phyloP scores from a whole-genome alignment of 2,113 vertebrate genomes.

The Galemys pyrenaicus region DNA sequence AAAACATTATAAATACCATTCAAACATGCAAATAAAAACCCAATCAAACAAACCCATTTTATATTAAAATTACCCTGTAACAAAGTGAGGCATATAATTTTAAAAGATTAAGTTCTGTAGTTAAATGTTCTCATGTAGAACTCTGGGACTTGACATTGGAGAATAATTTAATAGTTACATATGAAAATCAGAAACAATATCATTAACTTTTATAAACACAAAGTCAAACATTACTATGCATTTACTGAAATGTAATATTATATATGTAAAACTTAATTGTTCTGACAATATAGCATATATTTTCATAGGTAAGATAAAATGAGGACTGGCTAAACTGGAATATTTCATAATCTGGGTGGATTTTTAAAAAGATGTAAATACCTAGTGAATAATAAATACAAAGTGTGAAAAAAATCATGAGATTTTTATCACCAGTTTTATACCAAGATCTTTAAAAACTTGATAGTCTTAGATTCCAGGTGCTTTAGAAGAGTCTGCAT shows the following conservation, averaged over 20 bases:
- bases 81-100: not conserved
- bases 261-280: not conserved
- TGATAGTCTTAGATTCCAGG: not conserved
- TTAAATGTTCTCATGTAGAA: not conserved
- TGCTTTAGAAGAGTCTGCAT: not conserved
- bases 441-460: not conserved
- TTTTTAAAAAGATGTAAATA: constrained; percentile 2
- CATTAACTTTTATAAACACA: not conserved
- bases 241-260: constrained; percentile 48
- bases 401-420: not conserved
- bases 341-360: not conserved
- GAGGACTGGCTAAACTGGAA: not conserved
- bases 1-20: no score
- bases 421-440: not conserved
- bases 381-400: not conserved
- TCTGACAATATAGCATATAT: not conserved
- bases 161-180: not conserved
- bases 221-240: not conserved
- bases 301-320: not conserved
- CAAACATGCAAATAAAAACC: no score
- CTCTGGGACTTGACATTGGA: not conserved
- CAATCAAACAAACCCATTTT: no score
- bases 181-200: constrained; percentile 2
- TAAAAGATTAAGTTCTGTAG: not conserved
- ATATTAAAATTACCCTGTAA: no score